A percentile compares a stretch with the other conserved stretches of the same genome.
phyloP scores from a whole-genome alignment of 2,888 invertebrate genomes.

The Julus scandinavius region DNA sequence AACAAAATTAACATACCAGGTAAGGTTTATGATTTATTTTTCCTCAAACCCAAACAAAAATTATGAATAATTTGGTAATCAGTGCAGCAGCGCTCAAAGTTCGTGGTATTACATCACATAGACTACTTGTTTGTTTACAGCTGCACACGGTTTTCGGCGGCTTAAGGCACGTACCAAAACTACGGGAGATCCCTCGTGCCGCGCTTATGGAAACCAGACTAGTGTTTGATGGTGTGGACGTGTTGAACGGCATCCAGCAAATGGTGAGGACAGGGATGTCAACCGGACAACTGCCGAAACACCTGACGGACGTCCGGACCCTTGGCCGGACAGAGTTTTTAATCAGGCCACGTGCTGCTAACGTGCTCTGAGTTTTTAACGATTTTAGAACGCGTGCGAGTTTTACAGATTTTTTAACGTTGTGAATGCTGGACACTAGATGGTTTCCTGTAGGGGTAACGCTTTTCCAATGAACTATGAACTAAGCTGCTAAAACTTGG shows the following conservation, averaged over 20 bases:
- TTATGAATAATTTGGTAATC: neutral
- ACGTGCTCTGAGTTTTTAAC: neutral
- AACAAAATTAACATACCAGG: conserved; percentile 25
- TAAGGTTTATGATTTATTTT: no score
- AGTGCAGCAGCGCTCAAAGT: neutral
- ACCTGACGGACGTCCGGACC: conserved; percentile 20
- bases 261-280: conserved; percentile 1
- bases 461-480: neutral
- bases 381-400: neutral
- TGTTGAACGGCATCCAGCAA: conserved; percentile 17
- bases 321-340: conserved; percentile 14
- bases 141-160: neutral
- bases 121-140: neutral
- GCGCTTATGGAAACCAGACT: neutral
- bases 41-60: no score
- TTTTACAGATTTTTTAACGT: neutral
- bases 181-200: neutral
- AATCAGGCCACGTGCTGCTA: neutral
- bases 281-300: neutral
- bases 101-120: neutral
- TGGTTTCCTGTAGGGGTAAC: neutral
- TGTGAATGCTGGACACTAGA: neutral
- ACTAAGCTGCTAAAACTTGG: neutral
- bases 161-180: neutral
- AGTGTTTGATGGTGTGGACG: neutral